These are phyloP conservation scores for Choloepus didactylus DNA, from an alignment of 2,797 vertebrate genomes.

Conservation along the genomic window DNA sequence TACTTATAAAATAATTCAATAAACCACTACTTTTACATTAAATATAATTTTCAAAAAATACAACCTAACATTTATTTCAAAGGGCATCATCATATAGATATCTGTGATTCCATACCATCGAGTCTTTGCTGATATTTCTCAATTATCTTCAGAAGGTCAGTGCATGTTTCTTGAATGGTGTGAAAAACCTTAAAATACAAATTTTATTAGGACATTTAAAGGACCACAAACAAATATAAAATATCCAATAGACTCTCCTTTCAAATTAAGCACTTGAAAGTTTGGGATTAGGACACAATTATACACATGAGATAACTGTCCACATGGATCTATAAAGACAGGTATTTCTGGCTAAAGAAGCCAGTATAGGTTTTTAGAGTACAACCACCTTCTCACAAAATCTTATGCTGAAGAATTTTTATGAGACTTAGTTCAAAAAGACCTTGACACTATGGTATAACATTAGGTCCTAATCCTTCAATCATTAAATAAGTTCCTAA, in stretches of 20 bases:
- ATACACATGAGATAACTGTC: conserved; percentile 13
- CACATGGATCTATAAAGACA: neutral
- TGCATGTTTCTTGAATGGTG: conserved; percentile 91
- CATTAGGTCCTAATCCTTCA: neutral
- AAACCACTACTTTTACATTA: conserved; percentile 65
- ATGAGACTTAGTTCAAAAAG: conserved; percentile 31
- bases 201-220: conserved; percentile 74
- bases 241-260: conserved; percentile 1
- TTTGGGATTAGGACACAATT: neutral
- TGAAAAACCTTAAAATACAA: conserved; percentile 90
- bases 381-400: neutral
- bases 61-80: conserved; percentile 69
- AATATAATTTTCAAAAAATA: conserved; percentile 50
- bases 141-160: conserved; percentile 92
- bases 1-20: conserved; percentile 50
- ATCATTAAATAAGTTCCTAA: conserved; percentile 39
- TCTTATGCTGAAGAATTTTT: neutral
- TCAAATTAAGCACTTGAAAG: conserved; percentile 44
- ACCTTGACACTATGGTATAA: neutral
- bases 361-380: neutral
- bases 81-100: neutral
- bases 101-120: conserved; percentile 88
- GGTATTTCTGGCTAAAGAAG: neutral
- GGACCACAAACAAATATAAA: conserved; percentile 52
- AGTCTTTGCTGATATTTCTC: conserved; percentile 93